A percentile compares a stretch with the other conserved stretches of the same genome.
Conservation (phyloP, 2,888 invertebrate species). For the Euplexia lucipara region DNA sequence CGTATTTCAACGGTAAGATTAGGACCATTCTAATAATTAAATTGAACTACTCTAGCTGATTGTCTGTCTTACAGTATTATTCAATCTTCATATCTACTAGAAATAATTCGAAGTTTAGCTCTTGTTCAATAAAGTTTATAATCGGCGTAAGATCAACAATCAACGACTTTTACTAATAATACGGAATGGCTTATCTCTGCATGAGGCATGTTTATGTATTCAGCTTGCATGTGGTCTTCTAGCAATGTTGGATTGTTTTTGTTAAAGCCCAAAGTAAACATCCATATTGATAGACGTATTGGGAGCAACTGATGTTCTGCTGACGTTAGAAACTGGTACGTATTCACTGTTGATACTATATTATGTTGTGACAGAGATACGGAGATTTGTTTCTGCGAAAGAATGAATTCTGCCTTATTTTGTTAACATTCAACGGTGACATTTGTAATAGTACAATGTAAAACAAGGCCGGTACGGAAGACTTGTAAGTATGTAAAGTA, state of each 20-base stretch:
- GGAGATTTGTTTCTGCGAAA: constrained; percentile 1
- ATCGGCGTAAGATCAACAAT: constrained; percentile 36
- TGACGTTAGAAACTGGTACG: constrained; percentile 13
- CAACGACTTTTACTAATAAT: constrained; percentile 42
- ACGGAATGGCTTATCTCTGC: constrained; percentile 52
- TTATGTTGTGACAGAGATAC: background rate
- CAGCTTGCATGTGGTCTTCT: constrained; percentile 57
- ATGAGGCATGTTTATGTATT: constrained; percentile 61
- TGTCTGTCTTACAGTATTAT: constrained; percentile 26
- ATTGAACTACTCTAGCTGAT: constrained; percentile 8
- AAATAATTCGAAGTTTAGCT: background rate
- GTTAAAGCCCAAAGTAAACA: constrained; percentile 25
- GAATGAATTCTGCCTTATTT: constrained; percentile 9
- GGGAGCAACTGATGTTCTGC: constrained; percentile 9
- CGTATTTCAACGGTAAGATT: constrained; percentile 82
- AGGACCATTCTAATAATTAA: constrained; percentile 38
- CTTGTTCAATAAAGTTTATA: background rate
- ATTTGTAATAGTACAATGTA: constrained; percentile 19
- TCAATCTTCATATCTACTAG: background rate
- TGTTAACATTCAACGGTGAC: constrained; percentile 6
- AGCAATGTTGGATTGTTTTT: constrained; percentile 20
- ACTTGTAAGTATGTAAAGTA: constrained; percentile 18
- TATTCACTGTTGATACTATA: constrained; percentile 6
- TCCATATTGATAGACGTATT: constrained; percentile 35
- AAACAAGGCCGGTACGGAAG: background rate